Evolutionary conservation across 2,888 invertebrate species (phyloP), one percentile per base, ranked within the genome.

Genomic region (Malacosoma neustria): DNA sequence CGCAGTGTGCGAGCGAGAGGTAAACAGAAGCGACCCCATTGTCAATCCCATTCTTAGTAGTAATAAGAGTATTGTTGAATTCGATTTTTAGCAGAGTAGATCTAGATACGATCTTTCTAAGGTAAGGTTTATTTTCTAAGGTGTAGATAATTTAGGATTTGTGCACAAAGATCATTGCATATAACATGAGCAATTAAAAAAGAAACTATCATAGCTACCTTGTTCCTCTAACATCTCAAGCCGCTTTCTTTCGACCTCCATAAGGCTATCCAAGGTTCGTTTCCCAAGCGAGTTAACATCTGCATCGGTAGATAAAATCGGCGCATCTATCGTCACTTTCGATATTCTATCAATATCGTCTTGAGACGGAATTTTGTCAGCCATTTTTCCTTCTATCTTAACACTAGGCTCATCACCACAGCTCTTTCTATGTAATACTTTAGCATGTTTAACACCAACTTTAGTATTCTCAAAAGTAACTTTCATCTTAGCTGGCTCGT

Each of bases 221-320:
- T 96, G 95, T 72, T 96, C 94, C 46, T 94, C 95, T 61, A 97
- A 86, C 87, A 96, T 92, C 51, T 93, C 87, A 61, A 95, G 91
- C 38, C 96, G 85, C 72, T 95, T 96, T 55, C 94, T 89, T 72
- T 97, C 96, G 42, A 97, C 94, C 79, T 96, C 96, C 80, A 92
- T 92, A 41, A 97, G 87, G 50, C 96, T 96, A 54, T 95, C 95
- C 49, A 94, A 88, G 1, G 95, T 94, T 60, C 93, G 90, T 42
- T 91, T 90, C 11, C 93, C 92, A 32, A 92, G 73, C 2, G 92
- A 90, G 35, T 84, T 84, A 57, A 88, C 89, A 43, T 91, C 89
- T 0, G 90, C 89, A 52, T 90, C 90, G 37, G 89, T 90, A 3
- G 91, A 88, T 39, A 92, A 81, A 40, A 95, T 90, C 3, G 95